Percentiles rank a stretch among this genome's conserved stretches.
Conservation (phyloP, 2,888 invertebrate species). For the Periphyllus acericola region DNA sequence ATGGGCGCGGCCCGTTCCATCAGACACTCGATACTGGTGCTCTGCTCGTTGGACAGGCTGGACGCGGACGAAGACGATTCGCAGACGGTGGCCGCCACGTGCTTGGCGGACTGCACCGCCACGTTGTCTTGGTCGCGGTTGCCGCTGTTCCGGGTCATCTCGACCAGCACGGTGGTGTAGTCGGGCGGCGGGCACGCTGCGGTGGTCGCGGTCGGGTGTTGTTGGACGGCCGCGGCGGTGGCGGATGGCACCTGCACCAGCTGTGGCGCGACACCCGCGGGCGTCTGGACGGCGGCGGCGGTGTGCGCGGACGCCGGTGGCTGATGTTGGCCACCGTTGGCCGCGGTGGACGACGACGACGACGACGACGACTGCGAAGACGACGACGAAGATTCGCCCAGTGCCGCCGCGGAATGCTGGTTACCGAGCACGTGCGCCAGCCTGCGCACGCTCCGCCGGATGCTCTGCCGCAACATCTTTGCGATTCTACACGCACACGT, state of each 20-base stretch:
- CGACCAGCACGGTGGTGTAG: conserved; percentile 74
- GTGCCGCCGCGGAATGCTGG: conserved; percentile 40
- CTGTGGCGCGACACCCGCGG: not conserved
- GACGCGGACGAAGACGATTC: conserved; percentile 51
- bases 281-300: not conserved
- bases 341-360: conserved; percentile 42
- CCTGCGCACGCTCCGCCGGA: conserved; percentile 81
- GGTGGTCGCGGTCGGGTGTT: conserved; percentile 63
- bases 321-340: conserved; percentile 63
- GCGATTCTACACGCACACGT: conserved; percentile 71
- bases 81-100: conserved; percentile 32
- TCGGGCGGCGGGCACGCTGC: conserved; percentile 74
- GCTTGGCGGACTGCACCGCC: conserved; percentile 34
- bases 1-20: conserved; percentile 74
- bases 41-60: conserved; percentile 69
- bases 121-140: not conserved
- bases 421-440: conserved; percentile 66
- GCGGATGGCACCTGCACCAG: not conserved
- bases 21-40: conserved; percentile 72
- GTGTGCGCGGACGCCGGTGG: conserved; percentile 32
- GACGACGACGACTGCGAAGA: conserved; percentile 42
- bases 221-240: conserved; percentile 65
- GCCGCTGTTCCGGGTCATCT: conserved; percentile 68
- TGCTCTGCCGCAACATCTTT: conserved; percentile 79
- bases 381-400: conserved; percentile 52